Evolutionary conservation across 2,113 vertebrate species (phyloP), one percentile per base, ranked within the genome.

Genomic region (Periophthalmus modestus): DNA sequence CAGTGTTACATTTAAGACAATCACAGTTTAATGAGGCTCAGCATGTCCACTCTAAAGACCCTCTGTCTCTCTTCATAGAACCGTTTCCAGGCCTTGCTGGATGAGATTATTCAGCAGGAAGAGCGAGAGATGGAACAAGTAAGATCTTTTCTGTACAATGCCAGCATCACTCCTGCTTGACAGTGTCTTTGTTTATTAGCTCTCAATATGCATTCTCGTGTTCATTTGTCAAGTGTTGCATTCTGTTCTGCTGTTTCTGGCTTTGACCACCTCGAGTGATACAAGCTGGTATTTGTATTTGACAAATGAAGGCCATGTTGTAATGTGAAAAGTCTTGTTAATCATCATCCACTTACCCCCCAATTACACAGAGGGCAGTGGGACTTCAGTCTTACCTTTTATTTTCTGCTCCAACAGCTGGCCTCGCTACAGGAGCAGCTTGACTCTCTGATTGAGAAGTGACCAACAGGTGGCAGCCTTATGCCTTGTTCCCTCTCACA

Each of bases 81-180:
- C 52, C 96, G 98, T 46, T 96, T 98, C 83, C 97, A 99, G 87
- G 95, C 97, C 0, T 93, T 96, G 86, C 86, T 99, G 87, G 95
- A 97, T 89, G 96, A 98, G 71, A 97, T 98, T 82, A 95, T 97
- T 77, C 96, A 96, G 82, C 97, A 99, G 74, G 98, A 99, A 84
- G 97, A 98, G 68, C 88, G 94, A 55, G 96, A 98, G 90, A 97
- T 97, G 87, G 96, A 98, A 84, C 96, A 98, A 95, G 96, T 97
- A 80, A 93, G 92, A 73, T 18, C 13, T 55, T 78, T 59, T 58
- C 76, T 19, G 14, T 77, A 57, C 72, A 80, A 69, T 68, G 52
- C 0, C 33, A 58, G 52, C 65, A 78, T 78, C 59, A 55, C 68
- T 1, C 16, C 48, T 69, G 11, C 10, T 39, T 72, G 68, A 66